Percentiles rank a stretch among this genome's conserved stretches.
These are phyloP conservation scores for Caenorhabditis becei DNA, from an alignment of 2,888 invertebrate species.

Conservation along the genomic window DNA sequence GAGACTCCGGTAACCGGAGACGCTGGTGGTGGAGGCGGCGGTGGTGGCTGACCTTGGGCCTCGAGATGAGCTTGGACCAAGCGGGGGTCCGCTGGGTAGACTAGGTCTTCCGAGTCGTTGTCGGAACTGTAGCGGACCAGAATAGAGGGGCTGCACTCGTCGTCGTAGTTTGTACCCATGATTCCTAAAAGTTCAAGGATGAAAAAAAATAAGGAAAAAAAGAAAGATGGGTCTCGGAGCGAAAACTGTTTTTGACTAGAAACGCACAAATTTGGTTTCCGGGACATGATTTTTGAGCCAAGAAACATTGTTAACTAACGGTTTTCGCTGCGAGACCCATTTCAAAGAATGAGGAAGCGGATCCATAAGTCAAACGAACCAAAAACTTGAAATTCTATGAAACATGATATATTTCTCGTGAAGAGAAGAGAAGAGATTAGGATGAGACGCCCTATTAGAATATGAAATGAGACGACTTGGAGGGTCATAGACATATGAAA, in stretches of 20 bases:
- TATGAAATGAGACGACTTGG: conserved; percentile 39
- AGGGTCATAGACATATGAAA: conserved; percentile 21
- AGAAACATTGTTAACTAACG: too few species aligned
- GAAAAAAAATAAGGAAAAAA: not conserved
- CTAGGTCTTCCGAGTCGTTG: conserved; percentile 37
- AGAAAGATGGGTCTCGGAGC: not conserved
- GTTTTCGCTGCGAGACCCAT: too few species aligned
- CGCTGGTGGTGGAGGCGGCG: conserved; percentile 30
- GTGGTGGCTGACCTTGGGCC: conserved; percentile 16
- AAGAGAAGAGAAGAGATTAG: conserved; percentile 28
- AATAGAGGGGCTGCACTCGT: conserved; percentile 25
- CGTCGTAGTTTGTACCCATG: conserved; percentile 33
- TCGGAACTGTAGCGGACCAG: conserved; percentile 44
- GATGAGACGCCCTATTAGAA: conserved; percentile 39
- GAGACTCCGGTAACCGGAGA: conserved; percentile 35
- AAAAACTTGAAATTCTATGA: too few species aligned
- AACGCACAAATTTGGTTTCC: not conserved
- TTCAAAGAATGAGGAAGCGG: too few species aligned
- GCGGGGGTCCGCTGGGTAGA: conserved; percentile 38
- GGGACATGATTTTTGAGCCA: not conserved
- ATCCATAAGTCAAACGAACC: too few species aligned
- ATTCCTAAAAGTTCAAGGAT: conserved; percentile 25
- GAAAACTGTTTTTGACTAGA: not conserved
- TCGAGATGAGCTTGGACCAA: conserved; percentile 30
- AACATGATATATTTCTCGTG: conserved; percentile 35